Conservation (phyloP, 2,888 invertebrate genomes). For the Falcaria lacertinaria region DNA sequence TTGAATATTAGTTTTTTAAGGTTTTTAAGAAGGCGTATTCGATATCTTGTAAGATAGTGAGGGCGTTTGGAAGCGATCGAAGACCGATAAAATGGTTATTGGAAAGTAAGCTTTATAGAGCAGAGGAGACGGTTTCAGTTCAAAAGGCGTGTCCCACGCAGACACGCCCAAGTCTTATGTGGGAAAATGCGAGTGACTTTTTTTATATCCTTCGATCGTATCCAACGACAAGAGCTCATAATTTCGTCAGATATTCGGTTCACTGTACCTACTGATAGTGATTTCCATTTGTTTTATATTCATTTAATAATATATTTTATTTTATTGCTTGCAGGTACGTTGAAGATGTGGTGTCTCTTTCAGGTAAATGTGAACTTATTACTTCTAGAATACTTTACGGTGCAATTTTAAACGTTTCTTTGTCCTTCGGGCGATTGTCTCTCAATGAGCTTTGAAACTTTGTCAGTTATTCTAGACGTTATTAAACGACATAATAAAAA, state of each 20-base stretch:
- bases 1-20: conserved; percentile 30
- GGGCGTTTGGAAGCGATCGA: conserved; percentile 76
- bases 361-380: conserved; percentile 47
- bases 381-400: too few species aligned
- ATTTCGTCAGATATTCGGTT: conserved; percentile 41
- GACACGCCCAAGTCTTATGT: conserved; percentile 75
- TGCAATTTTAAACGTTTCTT: too few species aligned
- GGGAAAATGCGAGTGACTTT: conserved; percentile 63
- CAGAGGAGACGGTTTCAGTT: conserved; percentile 53
- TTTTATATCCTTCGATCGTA: conserved; percentile 52
- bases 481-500: too few species aligned
- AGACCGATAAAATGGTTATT: conserved; percentile 66
- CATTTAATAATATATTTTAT: conserved; percentile 19
- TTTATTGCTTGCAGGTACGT: conserved; percentile 56
- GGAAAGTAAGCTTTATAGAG: conserved; percentile 73
- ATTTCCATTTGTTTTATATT: conserved; percentile 20
- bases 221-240: conserved; percentile 40
- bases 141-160: conserved; percentile 58
- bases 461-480: too few species aligned
- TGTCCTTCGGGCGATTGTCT: too few species aligned
- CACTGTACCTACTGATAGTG: conserved; percentile 33
- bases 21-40: conserved; percentile 75
- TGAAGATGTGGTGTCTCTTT: conserved; percentile 57
- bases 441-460: too few species aligned
- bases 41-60: conserved; percentile 78